Base-by-base conservation (phyloP, 2,888 invertebrate species). In the Stegophylla sp. region DNA sequence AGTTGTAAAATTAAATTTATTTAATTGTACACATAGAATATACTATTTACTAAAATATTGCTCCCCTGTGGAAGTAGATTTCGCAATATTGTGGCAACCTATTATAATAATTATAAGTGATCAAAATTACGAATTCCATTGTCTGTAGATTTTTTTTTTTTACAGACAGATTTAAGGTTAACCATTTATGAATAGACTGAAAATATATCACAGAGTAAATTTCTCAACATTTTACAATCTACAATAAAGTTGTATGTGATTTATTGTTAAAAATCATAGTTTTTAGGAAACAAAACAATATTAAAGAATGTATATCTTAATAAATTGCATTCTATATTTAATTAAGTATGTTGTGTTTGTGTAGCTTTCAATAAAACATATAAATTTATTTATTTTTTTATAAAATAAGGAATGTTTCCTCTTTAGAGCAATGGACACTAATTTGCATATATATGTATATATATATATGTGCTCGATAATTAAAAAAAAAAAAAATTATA, bases 321-420 rank as follows among this genome's bases (percentile, higher is more conserved):
- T 63, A 77, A 77, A 69, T 45, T 67, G 77, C 67, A 77, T 59
- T 59, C 63, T 77, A 67, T 77, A 67, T 45, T 77, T 66, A 45
- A 77, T 77, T 67, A 56, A 76, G 53, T 45, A 53, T 45, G 17
- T 77, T 59, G 67, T 77, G 59, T 76, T 76, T 77, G 67, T 59
- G 56, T 77, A 77, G 45, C 28, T 67, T 45, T 77, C 20, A 23
- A 59, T 45, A 59, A 67, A 77, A 77, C 77, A 76, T 64, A 63
- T 53, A 51, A n/a, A n/a, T n/a, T n/a, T 59, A 53, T 53, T 13
- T 56, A 26, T 66, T 76, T 56, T 53, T 67, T 45, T 45, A 77
- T 53, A 77, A 61, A 45, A 76, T 43, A 66, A 76, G 13, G 61
- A 51, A 75, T 75, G 53, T 53, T 53, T 26, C 41, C 64, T 75